Base-by-base conservation (phyloP, 2,888 invertebrate genomes). In the Clostera curtula region DNA sequence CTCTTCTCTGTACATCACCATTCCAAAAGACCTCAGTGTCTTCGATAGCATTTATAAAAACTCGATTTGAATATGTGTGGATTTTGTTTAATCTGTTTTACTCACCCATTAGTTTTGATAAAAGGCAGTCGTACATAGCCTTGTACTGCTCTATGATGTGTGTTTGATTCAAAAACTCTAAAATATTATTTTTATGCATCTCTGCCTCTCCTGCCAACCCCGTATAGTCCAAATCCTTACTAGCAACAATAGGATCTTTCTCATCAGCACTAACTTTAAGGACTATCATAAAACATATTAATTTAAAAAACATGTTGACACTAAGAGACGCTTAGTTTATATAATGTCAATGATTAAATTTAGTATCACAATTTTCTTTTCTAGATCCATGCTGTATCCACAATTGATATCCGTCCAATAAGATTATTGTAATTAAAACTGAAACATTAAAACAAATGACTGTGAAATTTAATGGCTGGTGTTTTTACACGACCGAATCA, bases 131-230 rank as follows among this genome's bases (percentile, higher is more conserved):
- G 33, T 75, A 80, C 29, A 71, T 48, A 2, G 25, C 34, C 26
- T 62, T 73, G 24, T 82, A 82, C 21, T 62, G 56, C 12, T 63
- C 54, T 19, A 53, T 61, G 0, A 75, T 59, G 6, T 49, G 41
- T 1, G 56, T 41, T 18, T 69, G 44, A 25, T 75, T 74, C 2
- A 82, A 47, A 34, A 80, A 82, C 5, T 41, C 47, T 0, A 82
- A 44, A 13, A 82, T 62, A 17, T 79, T 54, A 5, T 48, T 32
- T 29, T 80, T 82, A 33, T 76, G 59, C 9, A 15, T 49, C 29
- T 82, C 82, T 0, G 75, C 77, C 23, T 77, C 67, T 0, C 42
- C 47, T 0, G 80, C 80, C 10, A 82, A 25, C 7, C 43, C 40
- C 0, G 73, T 53, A 27, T 76, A 82, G 43, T 82, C 79, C 14